A percentile compares a stretch with the other conserved stretches of the same genome.
These are phyloP conservation scores for Eristalinus sepulchralis DNA, from an alignment of 2,888 invertebrate species.

Conservation along the genomic window DNA sequence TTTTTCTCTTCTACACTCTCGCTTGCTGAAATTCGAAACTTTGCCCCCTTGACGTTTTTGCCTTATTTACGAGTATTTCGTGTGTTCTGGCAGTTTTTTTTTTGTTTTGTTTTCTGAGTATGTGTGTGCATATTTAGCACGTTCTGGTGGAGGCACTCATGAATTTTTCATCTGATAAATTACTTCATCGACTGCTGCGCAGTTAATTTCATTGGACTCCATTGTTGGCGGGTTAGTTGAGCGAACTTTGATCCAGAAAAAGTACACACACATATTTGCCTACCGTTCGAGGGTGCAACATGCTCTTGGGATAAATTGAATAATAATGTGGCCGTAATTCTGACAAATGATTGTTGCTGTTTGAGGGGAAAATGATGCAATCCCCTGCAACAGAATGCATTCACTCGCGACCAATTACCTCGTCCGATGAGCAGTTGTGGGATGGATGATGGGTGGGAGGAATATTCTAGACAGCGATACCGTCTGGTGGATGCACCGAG, in stretches of 20 bases:
- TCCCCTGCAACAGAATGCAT: constrained; percentile 73
- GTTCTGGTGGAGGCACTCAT: constrained; percentile 15
- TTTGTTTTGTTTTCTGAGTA: not conserved
- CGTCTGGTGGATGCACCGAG: not conserved
- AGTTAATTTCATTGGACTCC: constrained; percentile 20
- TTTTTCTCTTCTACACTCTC: not conserved
- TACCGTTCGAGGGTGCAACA: not conserved
- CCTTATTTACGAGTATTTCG: not conserved
- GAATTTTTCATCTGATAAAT: constrained; percentile 37
- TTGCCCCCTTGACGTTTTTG: constrained; percentile 64
- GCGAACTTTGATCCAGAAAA: constrained; percentile 51
- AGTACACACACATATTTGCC: not conserved
- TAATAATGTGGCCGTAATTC: constrained; percentile 25
- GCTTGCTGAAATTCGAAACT: constrained; percentile 45
- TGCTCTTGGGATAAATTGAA: constrained; percentile 33
- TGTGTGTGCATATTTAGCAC: constrained; percentile 21
- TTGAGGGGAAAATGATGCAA: constrained; percentile 50
- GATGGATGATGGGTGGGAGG: not conserved
- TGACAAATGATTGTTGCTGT: not conserved
- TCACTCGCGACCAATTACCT: constrained; percentile 76
- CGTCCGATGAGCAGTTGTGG: not conserved
- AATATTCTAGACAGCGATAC: constrained; percentile 1
- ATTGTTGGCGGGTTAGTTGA: constrained; percentile 3
- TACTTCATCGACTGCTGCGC: constrained; percentile 36
- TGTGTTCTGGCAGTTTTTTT: not conserved